Percentiles rank a stretch among this genome's conserved stretches.
Evolutionary conservation across 2,113 vertebrate genomes (phyloP).

Genomic region (Pagrus major): DNA sequence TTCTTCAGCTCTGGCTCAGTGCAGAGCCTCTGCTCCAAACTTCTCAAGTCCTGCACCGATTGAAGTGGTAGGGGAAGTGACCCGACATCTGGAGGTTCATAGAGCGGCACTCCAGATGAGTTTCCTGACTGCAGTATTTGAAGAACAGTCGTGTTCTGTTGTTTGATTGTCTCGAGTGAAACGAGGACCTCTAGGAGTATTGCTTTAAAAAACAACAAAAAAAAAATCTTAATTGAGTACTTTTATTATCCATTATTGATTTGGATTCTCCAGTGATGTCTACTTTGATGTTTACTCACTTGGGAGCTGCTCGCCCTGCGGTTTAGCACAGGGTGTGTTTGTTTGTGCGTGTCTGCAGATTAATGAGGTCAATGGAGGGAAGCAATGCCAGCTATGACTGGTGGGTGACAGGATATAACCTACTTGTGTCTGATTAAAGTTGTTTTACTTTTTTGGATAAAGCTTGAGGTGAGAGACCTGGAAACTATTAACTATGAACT

Average conservation of each 20-base stretch:
- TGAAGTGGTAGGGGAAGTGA: background rate
- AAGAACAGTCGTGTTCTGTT: too few species aligned
- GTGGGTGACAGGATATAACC: background rate
- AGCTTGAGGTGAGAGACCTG: background rate
- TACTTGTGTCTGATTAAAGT: background rate
- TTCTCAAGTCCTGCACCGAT: background rate
- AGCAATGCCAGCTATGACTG: background rate
- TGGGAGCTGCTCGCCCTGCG: background rate
- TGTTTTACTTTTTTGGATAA: background rate
- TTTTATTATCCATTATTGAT: too few species aligned
- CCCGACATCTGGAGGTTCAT: background rate
- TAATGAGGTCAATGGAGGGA: too few species aligned
- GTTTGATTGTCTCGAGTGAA: slow-evolving; percentile 4
- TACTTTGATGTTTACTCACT: too few species aligned
- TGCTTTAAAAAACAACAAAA: background rate
- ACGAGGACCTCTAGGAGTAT: background rate
- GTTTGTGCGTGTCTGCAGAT: background rate
- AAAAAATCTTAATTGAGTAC: too few species aligned
- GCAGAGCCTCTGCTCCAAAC: background rate
- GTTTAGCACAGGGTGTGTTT: background rate
- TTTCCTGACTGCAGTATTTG: too few species aligned
- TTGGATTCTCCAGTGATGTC: too few species aligned
- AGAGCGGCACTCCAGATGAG: background rate
- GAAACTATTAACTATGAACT: background rate
- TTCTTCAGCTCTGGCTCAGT: slow-evolving; percentile 5